phyloP scores from a whole-genome alignment of 2,797 vertebrate species.

The Petrocephalus schoutedeni region DNA sequence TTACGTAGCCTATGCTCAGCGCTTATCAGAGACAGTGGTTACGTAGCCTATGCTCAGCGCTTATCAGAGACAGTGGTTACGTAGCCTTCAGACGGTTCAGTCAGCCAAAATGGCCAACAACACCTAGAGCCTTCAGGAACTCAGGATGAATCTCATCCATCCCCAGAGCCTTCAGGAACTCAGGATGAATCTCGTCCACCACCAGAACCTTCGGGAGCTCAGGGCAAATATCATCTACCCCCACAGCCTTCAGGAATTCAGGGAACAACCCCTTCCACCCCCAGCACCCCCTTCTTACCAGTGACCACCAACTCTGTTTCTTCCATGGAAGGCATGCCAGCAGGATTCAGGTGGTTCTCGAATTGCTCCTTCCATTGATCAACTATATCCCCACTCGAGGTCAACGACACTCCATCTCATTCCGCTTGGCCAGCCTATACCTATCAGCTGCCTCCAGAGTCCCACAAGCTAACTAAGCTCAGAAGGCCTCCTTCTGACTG shows the following conservation, averaged over 20 bases:
- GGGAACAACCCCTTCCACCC: neutral
- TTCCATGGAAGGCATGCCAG: neutral
- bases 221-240: too few relatives aligned
- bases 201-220: too few relatives aligned
- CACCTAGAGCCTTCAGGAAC: too few relatives aligned
- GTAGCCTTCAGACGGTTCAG: neutral
- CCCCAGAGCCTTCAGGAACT: too few relatives aligned
- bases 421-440: too few relatives aligned
- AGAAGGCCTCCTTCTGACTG: neutral
- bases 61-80: too few relatives aligned
- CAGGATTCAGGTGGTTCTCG: neutral
- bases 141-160: too few relatives aligned
- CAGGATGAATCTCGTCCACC: too few relatives aligned
- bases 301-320: neutral
- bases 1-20: too few relatives aligned
- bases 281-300: neutral
- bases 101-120: neutral
- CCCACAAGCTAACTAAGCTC: neutral
- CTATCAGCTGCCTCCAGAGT: too few relatives aligned
- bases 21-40: too few relatives aligned
- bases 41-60: too few relatives aligned
- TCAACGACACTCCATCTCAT: neutral
- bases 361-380: neutral
- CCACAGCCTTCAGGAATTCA: neutral
- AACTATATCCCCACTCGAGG: neutral